Evolutionary conservation across 64 coral and sea anemone species (phyloP), one percentile per base, ranked within the genome.

Genomic region (Anthopleura sola): DNA sequence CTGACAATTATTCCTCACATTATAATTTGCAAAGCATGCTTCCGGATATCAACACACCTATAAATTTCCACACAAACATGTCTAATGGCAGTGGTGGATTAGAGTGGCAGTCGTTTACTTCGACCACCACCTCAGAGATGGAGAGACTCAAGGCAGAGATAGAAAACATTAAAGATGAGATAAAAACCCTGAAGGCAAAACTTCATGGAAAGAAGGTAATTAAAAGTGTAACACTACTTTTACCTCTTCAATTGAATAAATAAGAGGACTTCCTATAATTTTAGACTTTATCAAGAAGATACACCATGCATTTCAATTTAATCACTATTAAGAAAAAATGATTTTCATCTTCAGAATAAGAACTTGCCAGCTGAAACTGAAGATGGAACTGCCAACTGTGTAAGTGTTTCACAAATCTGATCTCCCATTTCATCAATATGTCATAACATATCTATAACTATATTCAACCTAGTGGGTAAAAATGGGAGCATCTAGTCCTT

Each of bases 51-150:
- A 19, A n/a, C 56, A 60, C 56, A 60, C 56, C 6, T 60, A 21
- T 60, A 19, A 5, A 60, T 19, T n/a, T n/a, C n/a, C n/a, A n/a
- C n/a, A n/a, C n/a, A n/a, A 60, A 5, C 6, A 23, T 19, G 23
- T 60, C 24, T 60, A 60, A 60, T 60, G 57, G 57, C 57, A 60
- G 57, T 60, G 21, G 57, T n/a, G n/a, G n/a, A 60, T 20, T 0
- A 60, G 74, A 76, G 37, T 76, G 74, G 74, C 74, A 76, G 74
- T 76, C 74, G 1, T 74, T 74, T 23, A 74, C 10, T 32, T 36
- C 74, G 0, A 76, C 74, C 37, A 39, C 37, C 1, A 76, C 74
- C 0, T 4, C 2, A 6, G 74, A 76, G 11, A 36, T 76, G 31
- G 74, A 76, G 12, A 76, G 74, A 15, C 12, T 76, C 1, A 76